phyloP scores from a whole-genome alignment of 2,113 vertebrate species.

The Gyps fulvus region DNA sequence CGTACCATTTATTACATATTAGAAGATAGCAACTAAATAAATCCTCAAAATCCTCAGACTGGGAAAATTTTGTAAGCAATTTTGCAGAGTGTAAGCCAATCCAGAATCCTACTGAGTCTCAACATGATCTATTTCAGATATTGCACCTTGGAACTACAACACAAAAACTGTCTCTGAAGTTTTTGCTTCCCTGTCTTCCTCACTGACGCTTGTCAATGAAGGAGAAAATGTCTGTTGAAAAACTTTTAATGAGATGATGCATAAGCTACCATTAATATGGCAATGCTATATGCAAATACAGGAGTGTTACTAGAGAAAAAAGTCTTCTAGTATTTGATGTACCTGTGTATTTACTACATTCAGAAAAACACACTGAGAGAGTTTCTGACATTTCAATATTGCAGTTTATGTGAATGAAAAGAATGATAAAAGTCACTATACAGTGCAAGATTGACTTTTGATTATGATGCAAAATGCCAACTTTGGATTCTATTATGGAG shows the following conservation, averaged over 20 bases:
- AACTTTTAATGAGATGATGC: background rate
- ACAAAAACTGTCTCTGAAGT: background rate
- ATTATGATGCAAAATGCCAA: background rate
- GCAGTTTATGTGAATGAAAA: background rate
- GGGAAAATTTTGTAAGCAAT: background rate
- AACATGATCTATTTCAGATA: background rate
- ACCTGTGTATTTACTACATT: background rate
- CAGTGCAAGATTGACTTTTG: background rate
- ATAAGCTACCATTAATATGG: background rate
- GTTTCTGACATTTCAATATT: background rate
- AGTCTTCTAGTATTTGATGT: background rate
- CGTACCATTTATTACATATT: background rate
- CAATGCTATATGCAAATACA: background rate
- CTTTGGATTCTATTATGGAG: background rate
- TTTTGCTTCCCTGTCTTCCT: background rate
- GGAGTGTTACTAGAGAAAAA: background rate
- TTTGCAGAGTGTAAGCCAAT: background rate
- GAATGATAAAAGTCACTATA: background rate
- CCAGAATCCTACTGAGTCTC: background rate
- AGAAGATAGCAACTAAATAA: background rate
- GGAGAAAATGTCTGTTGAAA: background rate
- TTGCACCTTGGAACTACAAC: background rate
- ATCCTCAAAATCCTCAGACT: background rate
- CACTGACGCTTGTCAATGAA: rapidly evolving
- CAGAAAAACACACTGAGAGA: background rate